phyloP scores from a whole-genome alignment of 2,113 vertebrate genomes.

The Alaudala cheleensis region DNA sequence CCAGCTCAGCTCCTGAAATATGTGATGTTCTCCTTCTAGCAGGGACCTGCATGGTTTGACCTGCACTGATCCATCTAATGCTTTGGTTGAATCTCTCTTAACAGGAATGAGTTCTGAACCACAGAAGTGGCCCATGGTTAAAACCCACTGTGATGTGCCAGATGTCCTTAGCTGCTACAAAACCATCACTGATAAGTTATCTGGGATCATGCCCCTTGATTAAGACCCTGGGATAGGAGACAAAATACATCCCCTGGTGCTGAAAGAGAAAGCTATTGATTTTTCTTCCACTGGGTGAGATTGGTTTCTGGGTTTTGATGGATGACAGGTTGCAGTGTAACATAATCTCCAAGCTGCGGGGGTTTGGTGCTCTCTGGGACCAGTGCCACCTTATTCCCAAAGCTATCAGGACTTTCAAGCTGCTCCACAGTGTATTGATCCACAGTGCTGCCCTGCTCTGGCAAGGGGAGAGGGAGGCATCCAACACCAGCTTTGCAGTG shows the following conservation, averaged over 20 bases:
- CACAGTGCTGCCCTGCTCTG: neutral
- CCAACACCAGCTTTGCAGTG: conserved; percentile 6
- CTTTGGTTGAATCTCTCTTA: neutral
- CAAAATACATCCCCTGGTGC: conserved; percentile 55
- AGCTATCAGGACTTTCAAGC: conserved; percentile 42
- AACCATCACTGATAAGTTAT: conserved; percentile 4
- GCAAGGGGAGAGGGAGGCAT: neutral
- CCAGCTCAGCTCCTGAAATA: neutral
- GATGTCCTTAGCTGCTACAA: neutral
- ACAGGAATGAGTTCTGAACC: neutral
- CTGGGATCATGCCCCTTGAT: conserved; percentile 58
- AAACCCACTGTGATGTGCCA: conserved; percentile 35
- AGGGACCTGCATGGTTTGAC: neutral
- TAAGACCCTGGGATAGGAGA: conserved; percentile 58
- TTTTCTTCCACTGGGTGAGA: conserved; percentile 56
- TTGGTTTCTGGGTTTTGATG: conserved; percentile 54
- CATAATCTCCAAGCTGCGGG: conserved; percentile 36
- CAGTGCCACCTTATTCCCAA: neutral
- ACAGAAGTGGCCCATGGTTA: neutral
- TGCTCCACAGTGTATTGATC: neutral
- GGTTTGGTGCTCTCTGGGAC: neutral
- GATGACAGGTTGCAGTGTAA: conserved; percentile 60
- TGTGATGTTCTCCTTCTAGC: neutral
- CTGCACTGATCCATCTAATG: neutral
- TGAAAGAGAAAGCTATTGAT: conserved; percentile 70